These are phyloP conservation scores for Caenorhabditis wallacei DNA, from an alignment of 2,888 invertebrate species.

Conservation along the genomic window DNA sequence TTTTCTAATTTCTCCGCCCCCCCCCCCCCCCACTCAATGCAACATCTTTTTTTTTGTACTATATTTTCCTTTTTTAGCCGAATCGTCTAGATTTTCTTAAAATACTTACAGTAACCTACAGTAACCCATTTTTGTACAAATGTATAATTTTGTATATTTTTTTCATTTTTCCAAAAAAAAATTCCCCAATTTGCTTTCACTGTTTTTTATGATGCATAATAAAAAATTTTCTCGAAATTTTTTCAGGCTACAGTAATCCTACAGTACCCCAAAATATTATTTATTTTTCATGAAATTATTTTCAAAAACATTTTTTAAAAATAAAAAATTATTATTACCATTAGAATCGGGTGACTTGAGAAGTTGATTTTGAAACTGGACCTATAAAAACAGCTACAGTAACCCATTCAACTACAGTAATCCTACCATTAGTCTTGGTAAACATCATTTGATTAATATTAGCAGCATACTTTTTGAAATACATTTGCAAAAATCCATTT, in stretches of 20 bases:
- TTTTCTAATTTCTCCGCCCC: too few relatives aligned
- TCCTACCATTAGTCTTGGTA: conserved; percentile 34
- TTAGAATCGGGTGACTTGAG: conserved; percentile 30
- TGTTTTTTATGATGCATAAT: background rate
- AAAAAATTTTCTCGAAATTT: conserved; percentile 7
- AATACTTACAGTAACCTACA: too few relatives aligned
- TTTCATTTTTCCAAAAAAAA: background rate
- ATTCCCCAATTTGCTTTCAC: conserved; percentile 25
- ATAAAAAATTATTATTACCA: too few relatives aligned
- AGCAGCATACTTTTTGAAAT: background rate
- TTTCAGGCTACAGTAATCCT: too few relatives aligned
- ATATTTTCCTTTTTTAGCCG: background rate
- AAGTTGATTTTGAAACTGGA: conserved; percentile 1
- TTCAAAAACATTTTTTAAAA: background rate
- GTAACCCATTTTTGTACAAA: conserved; percentile 35
- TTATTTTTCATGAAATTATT: conserved; percentile 6
- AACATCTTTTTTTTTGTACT: conserved; percentile 4
- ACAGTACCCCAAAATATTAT: background rate
- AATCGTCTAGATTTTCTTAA: conserved; percentile 4
- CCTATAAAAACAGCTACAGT: background rate
- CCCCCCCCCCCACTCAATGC: too few relatives aligned
- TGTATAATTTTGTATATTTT: conserved; percentile 27
- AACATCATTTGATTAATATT: background rate
- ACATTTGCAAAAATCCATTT: conserved; percentile 38
- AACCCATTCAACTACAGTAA: conserved; percentile 2